Conservation (phyloP, 2,888 invertebrate species). For the Ommatoiulus sabulosus region DNA sequence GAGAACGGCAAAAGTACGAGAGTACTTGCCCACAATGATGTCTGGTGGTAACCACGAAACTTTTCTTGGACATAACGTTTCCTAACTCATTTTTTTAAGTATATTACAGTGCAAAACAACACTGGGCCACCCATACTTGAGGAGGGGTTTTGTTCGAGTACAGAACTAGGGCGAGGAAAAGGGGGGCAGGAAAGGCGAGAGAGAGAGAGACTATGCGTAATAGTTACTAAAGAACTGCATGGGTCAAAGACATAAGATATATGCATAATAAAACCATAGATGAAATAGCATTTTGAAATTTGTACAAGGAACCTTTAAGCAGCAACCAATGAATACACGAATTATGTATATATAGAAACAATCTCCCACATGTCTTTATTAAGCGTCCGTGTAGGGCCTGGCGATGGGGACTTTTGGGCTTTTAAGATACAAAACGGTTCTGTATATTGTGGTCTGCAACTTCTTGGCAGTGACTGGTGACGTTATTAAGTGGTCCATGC, state of each 20-base stretch:
- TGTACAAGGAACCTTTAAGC: background rate
- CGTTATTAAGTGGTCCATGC: slow-evolving; percentile 47
- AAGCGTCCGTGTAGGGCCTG: slow-evolving; percentile 10
- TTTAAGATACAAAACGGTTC: slow-evolving; percentile 34
- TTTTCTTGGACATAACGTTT: background rate
- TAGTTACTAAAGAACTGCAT: slow-evolving; percentile 10
- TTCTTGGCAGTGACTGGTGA: slow-evolving; percentile 47
- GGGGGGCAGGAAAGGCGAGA: background rate
- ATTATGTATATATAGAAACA: slow-evolving; percentile 1
- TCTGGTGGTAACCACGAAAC: background rate
- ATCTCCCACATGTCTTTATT: slow-evolving; percentile 19
- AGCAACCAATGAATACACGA: background rate
- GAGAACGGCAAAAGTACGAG: background rate
- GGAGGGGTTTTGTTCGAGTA: background rate
- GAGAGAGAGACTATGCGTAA: background rate
- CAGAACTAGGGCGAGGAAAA: background rate
- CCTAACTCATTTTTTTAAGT: background rate
- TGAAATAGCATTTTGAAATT: background rate
- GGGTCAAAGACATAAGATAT: background rate
- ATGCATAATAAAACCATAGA: slow-evolving; percentile 1
- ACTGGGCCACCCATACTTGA: background rate
- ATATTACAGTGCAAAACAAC: slow-evolving; percentile 2
- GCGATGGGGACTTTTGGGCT: slow-evolving; percentile 3
- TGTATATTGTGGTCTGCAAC: slow-evolving; percentile 45
- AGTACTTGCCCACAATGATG: background rate